A percentile compares a stretch with the other conserved stretches of the same genome.
Evolutionary conservation across 2,113 vertebrate genomes (phyloP).

Genomic region (Pipa parva): DNA sequence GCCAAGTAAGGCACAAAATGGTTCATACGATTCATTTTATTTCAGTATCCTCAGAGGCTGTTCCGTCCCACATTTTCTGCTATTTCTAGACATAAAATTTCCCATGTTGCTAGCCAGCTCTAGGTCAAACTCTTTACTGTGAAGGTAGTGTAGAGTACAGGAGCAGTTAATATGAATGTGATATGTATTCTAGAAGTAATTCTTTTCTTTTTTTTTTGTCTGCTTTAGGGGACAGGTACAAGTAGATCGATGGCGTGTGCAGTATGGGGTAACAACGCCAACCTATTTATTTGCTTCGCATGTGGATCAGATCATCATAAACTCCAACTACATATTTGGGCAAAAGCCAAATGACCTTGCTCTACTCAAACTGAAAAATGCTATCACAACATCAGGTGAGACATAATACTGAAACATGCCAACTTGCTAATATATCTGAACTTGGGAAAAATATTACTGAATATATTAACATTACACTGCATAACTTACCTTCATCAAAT

Average conservation of each 20-base stretch:
- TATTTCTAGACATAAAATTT: background rate
- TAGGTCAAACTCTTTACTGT: background rate
- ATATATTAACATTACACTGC: no score
- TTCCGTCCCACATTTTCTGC: background rate
- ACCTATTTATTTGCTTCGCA: conserved; percentile 43
- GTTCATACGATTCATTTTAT: background rate
- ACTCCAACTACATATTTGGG: background rate
- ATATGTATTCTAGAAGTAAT: no score
- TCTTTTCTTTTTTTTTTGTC: no score
- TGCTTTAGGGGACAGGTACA: conserved; percentile 52
- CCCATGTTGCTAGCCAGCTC: background rate
- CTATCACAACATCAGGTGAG: conserved; percentile 68
- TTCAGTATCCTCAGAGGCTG: background rate
- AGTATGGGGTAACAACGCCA: conserved; percentile 59
- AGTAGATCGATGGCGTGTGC: conserved; percentile 70
- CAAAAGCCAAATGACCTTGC: conserved; percentile 79
- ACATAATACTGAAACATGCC: background rate
- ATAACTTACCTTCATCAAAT: no score
- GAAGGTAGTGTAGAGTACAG: no score
- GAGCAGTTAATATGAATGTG: no score
- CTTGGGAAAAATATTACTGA: no score
- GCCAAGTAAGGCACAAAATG: no score
- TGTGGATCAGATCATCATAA: conserved; percentile 75
- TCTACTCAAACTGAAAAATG: conserved; percentile 72
- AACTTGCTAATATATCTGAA: no score